These are phyloP conservation scores for Hoplodrina ambigua DNA, from an alignment of 2,888 invertebrate genomes.

Conservation along the genomic window DNA sequence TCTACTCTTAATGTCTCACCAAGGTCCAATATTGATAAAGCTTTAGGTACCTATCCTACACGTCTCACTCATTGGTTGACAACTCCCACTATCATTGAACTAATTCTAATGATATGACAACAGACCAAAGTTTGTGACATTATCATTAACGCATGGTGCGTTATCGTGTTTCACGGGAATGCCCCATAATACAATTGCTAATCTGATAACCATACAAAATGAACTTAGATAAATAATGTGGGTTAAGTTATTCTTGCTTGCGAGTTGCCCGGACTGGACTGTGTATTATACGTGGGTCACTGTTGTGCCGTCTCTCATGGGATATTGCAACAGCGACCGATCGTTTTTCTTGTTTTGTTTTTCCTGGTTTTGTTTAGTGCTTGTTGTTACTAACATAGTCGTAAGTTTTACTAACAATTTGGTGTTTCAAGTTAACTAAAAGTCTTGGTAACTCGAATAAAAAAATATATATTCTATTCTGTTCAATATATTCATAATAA, in stretches of 20 bases:
- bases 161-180: constrained; percentile 37
- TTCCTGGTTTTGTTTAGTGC: too few relatives aligned
- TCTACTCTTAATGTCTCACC: background rate
- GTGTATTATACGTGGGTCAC: too few relatives aligned
- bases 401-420: too few relatives aligned
- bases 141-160: constrained; percentile 19
- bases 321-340: too few relatives aligned
- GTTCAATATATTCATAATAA: too few relatives aligned
- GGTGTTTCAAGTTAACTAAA: too few relatives aligned
- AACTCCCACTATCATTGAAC: constrained; percentile 19
- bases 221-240: background rate
- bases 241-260: background rate
- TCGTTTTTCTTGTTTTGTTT: too few relatives aligned
- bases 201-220: background rate
- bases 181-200: constrained; percentile 1
- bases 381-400: too few relatives aligned
- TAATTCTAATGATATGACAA: constrained; percentile 35
- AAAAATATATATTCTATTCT: too few relatives aligned
- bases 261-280: too few relatives aligned
- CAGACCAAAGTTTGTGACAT: constrained; percentile 28
- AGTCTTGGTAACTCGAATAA: too few relatives aligned
- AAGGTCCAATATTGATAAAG: constrained; percentile 30
- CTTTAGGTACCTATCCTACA: background rate
- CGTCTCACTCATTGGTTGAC: constrained; percentile 7
- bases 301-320: too few relatives aligned